Conservation (phyloP, 2,797 vertebrate species). For the Melanotaenia boesemani region DNA sequence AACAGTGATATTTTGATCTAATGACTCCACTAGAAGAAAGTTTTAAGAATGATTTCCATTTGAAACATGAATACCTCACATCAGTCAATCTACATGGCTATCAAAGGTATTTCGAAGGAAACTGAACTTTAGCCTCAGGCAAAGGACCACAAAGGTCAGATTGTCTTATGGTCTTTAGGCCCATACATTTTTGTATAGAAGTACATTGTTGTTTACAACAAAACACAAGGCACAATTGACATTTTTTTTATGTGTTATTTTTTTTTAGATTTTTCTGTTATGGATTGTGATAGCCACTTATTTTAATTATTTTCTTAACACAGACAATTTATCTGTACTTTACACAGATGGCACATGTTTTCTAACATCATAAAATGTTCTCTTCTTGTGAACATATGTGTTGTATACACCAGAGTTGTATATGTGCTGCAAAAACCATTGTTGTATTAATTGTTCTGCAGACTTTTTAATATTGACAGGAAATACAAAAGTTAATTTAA, state of each 20-base stretch:
- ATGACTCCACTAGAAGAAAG: not conserved
- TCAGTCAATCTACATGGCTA: slow-evolving; percentile 4
- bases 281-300: not conserved
- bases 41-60: not conserved
- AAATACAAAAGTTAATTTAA: slow-evolving; percentile 18
- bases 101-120: slow-evolving; percentile 4
- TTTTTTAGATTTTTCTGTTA: not conserved
- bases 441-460: slow-evolving; percentile 9
- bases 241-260: not conserved
- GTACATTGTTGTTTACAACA: not conserved
- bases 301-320: slow-evolving; percentile 3
- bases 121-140: slow-evolving; percentile 2
- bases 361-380: slow-evolving; percentile 1
- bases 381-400: slow-evolving; percentile 8
- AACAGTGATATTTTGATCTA: not conserved
- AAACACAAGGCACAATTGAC: not conserved
- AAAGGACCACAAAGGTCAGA: slow-evolving; percentile 7
- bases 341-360: slow-evolving; percentile 16
- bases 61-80: not conserved
- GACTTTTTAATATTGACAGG: slow-evolving; percentile 33
- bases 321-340: slow-evolving; percentile 2
- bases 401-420: not conserved
- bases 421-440: slow-evolving; percentile 3
- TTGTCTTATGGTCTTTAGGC: not conserved
- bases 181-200: not conserved